Conservation (phyloP, 2,113 vertebrate species). For the Sander vitreus region DNA sequence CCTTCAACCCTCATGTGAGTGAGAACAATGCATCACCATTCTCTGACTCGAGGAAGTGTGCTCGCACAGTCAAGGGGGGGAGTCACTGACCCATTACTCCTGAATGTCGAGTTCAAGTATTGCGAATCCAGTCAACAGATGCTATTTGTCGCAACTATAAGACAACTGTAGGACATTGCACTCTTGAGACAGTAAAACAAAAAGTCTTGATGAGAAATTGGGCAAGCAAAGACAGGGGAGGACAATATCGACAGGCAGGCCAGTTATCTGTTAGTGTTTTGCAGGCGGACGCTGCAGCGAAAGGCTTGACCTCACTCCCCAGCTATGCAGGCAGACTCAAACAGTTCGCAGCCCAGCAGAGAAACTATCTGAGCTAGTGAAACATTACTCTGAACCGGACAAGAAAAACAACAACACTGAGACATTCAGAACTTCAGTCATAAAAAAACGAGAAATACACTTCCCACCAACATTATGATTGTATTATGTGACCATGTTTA, state of each 20-base stretch:
- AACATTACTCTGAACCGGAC: slow-evolving; percentile 42
- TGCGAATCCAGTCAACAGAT: slow-evolving; percentile 33
- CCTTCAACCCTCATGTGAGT: slow-evolving; percentile 1
- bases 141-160: slow-evolving; percentile 43
- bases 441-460: neutral
- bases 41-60: slow-evolving; percentile 9
- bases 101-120: slow-evolving; percentile 7
- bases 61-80: neutral
- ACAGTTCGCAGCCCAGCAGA: slow-evolving; percentile 45
- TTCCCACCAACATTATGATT: neutral
- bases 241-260: slow-evolving; percentile 55
- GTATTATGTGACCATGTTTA: slow-evolving; percentile 4
- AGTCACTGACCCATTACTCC: slow-evolving; percentile 37
- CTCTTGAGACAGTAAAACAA: slow-evolving; percentile 31
- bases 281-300: slow-evolving; percentile 71
- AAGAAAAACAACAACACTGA: neutral
- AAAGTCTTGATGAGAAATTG: slow-evolving; percentile 37
- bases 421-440: neutral
- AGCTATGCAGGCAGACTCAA: slow-evolving; percentile 72
- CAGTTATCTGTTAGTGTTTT: slow-evolving; percentile 75
- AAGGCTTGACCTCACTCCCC: slow-evolving; percentile 75
- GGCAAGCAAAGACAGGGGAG: slow-evolving; percentile 10
- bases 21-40: slow-evolving; percentile 11
- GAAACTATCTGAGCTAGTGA: slow-evolving; percentile 55
- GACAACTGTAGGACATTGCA: slow-evolving; percentile 35